Evolutionary conservation across 2,888 invertebrate species (phyloP).

Genomic region (Prosopocoilus inquinatus): DNA sequence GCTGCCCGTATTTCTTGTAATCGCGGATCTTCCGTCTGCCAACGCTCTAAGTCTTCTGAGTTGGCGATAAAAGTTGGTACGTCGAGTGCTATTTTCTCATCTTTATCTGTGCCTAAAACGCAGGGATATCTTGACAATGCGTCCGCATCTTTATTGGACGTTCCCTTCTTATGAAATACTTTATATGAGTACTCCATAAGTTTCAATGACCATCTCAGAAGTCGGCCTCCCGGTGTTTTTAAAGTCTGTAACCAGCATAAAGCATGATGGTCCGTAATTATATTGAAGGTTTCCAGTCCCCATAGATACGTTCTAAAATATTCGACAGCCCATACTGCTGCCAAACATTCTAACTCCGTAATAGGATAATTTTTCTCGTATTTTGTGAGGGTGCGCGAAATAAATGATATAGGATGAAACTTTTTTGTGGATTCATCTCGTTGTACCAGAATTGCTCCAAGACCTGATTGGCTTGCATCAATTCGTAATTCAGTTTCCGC

Average conservation of each 20-base stretch:
- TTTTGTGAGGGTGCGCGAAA: constrained; percentile 15
- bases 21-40: no score
- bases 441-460: constrained; percentile 30
- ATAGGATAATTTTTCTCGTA: constrained; percentile 41
- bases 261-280: constrained; percentile 15
- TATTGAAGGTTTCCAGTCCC: constrained; percentile 2
- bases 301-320: constrained; percentile 13
- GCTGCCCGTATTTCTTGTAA: neutral
- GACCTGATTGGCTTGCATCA: constrained; percentile 39
- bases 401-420: constrained; percentile 8
- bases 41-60: no score
- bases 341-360: constrained; percentile 42
- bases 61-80: no score
- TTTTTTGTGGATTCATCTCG: constrained; percentile 10
- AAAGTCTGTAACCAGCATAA: constrained; percentile 17
- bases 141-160: constrained; percentile 14
- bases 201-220: constrained; percentile 23
- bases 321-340: constrained; percentile 18
- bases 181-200: constrained; percentile 22
- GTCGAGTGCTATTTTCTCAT: no score
- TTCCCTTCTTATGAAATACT: constrained; percentile 18
- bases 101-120: no score
- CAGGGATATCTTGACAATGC: constrained; percentile 8
- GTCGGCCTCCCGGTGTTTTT: constrained; percentile 13
- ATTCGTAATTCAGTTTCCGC: constrained; percentile 32